phyloP scores from a whole-genome alignment of 2,113 vertebrate species.

The Corythoichthys haematopterus region DNA sequence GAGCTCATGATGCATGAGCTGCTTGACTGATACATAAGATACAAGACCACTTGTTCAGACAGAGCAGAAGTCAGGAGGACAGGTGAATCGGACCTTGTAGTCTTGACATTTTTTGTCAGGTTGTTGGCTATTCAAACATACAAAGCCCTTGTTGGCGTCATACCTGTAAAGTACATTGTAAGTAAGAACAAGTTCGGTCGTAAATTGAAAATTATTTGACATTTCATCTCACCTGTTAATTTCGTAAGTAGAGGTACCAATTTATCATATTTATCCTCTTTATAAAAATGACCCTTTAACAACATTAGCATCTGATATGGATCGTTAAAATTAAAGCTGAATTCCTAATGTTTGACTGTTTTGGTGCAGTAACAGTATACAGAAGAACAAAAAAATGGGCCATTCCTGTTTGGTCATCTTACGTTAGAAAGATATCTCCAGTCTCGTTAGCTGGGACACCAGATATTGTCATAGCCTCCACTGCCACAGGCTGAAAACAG shows the following conservation, averaged over 20 bases:
- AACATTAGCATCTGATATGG: neutral
- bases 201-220: neutral
- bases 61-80: slow-evolving; percentile 27
- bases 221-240: too few relatives aligned
- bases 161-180: slow-evolving; percentile 33
- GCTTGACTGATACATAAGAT: neutral
- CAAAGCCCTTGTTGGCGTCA: slow-evolving; percentile 39
- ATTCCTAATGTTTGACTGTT: neutral
- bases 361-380: neutral
- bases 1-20: neutral
- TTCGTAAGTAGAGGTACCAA: too few relatives aligned
- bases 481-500: slow-evolving; percentile 45
- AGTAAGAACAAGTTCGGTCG: neutral
- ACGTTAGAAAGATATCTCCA: slow-evolving; percentile 40
- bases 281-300: too few relatives aligned
- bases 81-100: slow-evolving; percentile 48
- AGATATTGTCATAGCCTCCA: slow-evolving; percentile 46
- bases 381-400: neutral
- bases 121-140: slow-evolving; percentile 44
- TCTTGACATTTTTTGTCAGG: slow-evolving; percentile 24
- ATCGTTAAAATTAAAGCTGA: neutral
- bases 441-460: slow-evolving; percentile 33
- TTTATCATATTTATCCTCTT: too few relatives aligned
- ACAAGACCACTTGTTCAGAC: neutral
- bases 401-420: neutral